Evolutionary conservation across 1,140 invertebrate genomes (phyloP).

Genomic region (Brachionus plicatilis): DNA sequence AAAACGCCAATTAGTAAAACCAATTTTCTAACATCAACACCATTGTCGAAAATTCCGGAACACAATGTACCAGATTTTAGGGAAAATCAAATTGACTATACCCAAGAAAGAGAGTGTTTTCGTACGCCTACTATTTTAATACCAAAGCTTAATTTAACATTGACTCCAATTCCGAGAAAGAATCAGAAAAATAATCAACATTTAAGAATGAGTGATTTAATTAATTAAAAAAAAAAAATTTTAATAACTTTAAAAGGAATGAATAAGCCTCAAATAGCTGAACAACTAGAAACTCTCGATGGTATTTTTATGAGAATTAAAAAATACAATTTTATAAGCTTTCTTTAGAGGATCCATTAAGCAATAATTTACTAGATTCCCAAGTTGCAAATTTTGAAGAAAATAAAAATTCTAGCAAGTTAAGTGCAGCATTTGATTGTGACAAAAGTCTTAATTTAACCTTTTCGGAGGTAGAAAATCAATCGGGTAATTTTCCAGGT

Average conservation of each 20-base stretch:
- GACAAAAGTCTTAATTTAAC: background rate
- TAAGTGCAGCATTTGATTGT: background rate
- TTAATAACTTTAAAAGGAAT: background rate
- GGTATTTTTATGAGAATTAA: background rate
- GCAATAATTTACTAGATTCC: background rate
- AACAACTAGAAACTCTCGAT: background rate
- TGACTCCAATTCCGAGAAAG: background rate
- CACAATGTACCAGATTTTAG: background rate
- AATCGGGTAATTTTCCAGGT: background rate
- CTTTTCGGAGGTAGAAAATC: background rate
- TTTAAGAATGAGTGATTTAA: background rate
- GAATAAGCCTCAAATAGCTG: background rate
- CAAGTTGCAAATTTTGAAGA: background rate
- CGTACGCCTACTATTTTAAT: background rate
- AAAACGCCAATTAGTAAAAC: background rate
- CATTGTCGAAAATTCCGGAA: background rate
- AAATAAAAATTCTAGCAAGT: background rate
- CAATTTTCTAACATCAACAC: background rate
- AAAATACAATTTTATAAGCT: background rate
- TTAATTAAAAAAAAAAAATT: no score
- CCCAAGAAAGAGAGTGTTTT: background rate
- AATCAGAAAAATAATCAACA: background rate
- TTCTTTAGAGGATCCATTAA: background rate
- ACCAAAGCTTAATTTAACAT: background rate
- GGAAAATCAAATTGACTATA: background rate